Conservation (phyloP, 2,797 vertebrate genomes). For the Enteromius paludinosus region DNA sequence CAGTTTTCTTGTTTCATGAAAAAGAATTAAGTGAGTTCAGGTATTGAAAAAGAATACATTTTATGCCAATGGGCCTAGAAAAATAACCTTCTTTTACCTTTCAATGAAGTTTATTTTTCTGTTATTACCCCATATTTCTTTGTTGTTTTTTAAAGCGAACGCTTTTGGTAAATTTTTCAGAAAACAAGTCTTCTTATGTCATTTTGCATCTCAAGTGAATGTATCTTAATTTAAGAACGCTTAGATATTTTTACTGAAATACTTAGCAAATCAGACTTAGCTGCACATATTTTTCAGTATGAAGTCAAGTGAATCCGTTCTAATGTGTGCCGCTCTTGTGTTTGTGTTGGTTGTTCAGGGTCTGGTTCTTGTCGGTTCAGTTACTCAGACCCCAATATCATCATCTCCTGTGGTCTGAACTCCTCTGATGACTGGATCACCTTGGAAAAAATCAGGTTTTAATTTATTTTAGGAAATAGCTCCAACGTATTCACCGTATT, state of each 20-base stretch:
- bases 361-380: constrained; percentile 96
- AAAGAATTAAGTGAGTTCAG: too few species aligned
- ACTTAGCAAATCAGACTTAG: constrained; percentile 22
- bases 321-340: neutral
- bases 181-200: neutral
- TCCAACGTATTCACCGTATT: neutral
- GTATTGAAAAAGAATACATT: neutral
- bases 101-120: neutral
- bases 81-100: neutral
- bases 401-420: constrained; percentile 88
- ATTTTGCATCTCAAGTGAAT: neutral
- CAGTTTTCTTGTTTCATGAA: too few species aligned
- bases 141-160: neutral
- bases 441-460: constrained; percentile 93
- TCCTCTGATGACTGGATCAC: constrained; percentile 90
- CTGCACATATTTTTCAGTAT: constrained; percentile 40
- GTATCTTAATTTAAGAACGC: neutral
- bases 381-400: constrained; percentile 93
- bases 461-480: constrained; percentile 56
- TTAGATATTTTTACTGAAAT: neutral
- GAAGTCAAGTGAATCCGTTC: neutral
- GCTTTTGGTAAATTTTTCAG: neutral
- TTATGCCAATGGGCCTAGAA: neutral
- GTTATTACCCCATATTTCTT: neutral
- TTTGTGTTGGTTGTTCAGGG: constrained; percentile 75